Evolutionary conservation across 2,888 invertebrate species (phyloP).

Genomic region (Nomada goodeniana): DNA sequence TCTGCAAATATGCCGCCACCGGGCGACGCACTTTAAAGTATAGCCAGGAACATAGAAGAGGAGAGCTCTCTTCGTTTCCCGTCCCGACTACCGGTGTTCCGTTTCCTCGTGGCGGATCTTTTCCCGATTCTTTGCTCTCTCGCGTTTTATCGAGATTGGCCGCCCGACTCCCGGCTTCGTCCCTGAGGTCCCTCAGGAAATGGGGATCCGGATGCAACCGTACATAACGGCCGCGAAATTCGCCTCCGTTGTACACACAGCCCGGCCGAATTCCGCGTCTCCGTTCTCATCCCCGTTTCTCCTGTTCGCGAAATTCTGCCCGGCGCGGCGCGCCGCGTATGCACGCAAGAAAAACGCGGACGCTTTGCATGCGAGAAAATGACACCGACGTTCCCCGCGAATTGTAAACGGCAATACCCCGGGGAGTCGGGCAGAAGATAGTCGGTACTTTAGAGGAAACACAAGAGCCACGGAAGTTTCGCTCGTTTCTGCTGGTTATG

Average conservation of each 20-base stretch:
- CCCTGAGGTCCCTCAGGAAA: slow-evolving; percentile 77
- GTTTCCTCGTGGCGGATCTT: slow-evolving; percentile 43
- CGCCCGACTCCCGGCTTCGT: slow-evolving; percentile 53
- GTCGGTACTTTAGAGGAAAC: slow-evolving; percentile 44
- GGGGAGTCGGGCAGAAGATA: slow-evolving; percentile 37
- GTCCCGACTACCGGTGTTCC: slow-evolving; percentile 15
- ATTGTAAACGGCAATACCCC: slow-evolving; percentile 49
- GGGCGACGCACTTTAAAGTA: slow-evolving; percentile 66
- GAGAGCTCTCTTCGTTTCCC: slow-evolving; percentile 10
- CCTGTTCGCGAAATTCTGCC: slow-evolving; percentile 33
- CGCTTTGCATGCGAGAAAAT: slow-evolving; percentile 51
- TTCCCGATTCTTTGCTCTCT: slow-evolving; percentile 61
- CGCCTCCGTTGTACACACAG: slow-evolving; percentile 38
- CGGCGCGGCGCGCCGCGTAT: slow-evolving; percentile 31
- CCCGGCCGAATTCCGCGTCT: slow-evolving; percentile 31
- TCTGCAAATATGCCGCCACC: slow-evolving; percentile 79
- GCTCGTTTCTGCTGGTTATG: slow-evolving; percentile 39
- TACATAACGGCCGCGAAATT: slow-evolving; percentile 62
- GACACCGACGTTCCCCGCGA: slow-evolving; percentile 40
- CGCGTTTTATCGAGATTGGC: slow-evolving; percentile 79
- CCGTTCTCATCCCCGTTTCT: neutral
- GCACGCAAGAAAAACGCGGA: slow-evolving; percentile 53
- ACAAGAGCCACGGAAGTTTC: slow-evolving; percentile 39
- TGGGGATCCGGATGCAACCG: slow-evolving; percentile 68
- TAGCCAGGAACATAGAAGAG: neutral